Base-by-base conservation (phyloP, 2,888 invertebrate genomes). In the Eristalinus sepulchralis region DNA sequence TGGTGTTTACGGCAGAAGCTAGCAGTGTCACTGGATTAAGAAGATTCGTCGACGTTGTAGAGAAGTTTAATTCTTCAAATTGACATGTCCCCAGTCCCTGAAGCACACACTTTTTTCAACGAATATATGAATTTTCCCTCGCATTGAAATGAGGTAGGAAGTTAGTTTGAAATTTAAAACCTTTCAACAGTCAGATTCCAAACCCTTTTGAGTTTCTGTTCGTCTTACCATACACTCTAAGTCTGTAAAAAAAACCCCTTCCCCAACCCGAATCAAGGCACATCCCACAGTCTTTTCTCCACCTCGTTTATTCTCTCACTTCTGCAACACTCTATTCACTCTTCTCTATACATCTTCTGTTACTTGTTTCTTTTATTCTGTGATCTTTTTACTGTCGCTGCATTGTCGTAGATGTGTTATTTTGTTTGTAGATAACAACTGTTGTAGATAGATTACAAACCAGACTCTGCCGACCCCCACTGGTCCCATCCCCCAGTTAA, bases 351-450 rank as follows among this genome's bases (percentile, higher is more conserved):
- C 8, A 8, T 47, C 47, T 17, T 47, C 17, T 17, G n/a, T 47
- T 9, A n/a, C 8, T 47, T 39, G 1, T 39, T 39, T 17, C n/a
- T 36, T 13, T 36, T 13, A n/a, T 17, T n/a, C 47, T 47, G 17
- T 17, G 47, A 1, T 17, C 8, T 47, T 17, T 47, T n/a, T 47
- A 17, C 47, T 47, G 47, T 47, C 47, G 17, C 47, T 47, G 47
- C 47, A 31, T 39, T 68, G 59, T 55, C 57, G 55, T 83, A 75
- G 22, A 72, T 67, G 33, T 71, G 11, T 22, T 55, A 59, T n/a
- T 53, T 24, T 53, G 27, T 67, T 24, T 11, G 27, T 31, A 60
- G 6, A 24, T 34, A 27, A 59, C 20, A n/a, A 24, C 8, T 47
- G 17, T 17, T 17, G 47, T 47, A 17, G 17, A 6, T 47, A 53